A percentile compares a stretch with the other conserved stretches of the same genome.
Conservation (phyloP, 2,113 vertebrate genomes). For the Peromyscus californicus region DNA sequence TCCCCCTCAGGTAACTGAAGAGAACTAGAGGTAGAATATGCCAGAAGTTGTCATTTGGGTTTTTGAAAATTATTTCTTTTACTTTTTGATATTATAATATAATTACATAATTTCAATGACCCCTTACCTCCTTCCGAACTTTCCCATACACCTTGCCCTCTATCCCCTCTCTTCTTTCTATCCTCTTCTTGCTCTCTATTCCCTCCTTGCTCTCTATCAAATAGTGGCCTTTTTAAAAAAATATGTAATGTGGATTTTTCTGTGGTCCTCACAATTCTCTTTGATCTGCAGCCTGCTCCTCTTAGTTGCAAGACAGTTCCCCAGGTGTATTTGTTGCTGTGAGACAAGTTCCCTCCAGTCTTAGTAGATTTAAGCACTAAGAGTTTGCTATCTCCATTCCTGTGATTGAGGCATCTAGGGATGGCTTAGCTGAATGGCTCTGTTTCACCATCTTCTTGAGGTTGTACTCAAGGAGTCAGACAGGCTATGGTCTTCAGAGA, state of each 20-base stretch:
- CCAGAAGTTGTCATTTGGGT: neutral
- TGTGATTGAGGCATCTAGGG: neutral
- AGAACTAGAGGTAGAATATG: neutral
- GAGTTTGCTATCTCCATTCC: neutral
- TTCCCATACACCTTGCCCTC: neutral
- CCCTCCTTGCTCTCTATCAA: neutral
- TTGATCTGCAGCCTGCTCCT: neutral
- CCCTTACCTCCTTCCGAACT: neutral
- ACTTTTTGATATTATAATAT: neutral
- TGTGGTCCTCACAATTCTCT: neutral
- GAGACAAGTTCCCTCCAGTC: neutral
- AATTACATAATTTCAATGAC: neutral
- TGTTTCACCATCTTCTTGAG: neutral
- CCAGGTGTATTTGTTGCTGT: neutral
- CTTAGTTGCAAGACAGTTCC: slow-evolving; percentile 19
- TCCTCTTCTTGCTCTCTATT: neutral
- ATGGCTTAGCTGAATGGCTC: neutral
- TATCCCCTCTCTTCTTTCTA: neutral
- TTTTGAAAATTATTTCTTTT: neutral
- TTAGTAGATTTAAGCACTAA: neutral
- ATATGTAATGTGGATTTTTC: neutral
- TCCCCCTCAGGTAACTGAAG: neutral
- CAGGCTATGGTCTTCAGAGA: neutral
- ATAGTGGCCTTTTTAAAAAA: neutral
- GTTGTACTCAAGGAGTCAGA: neutral